phyloP scores from a whole-genome alignment of 64 coral and sea anemone genomes.

The Stylophora pistillata region DNA sequence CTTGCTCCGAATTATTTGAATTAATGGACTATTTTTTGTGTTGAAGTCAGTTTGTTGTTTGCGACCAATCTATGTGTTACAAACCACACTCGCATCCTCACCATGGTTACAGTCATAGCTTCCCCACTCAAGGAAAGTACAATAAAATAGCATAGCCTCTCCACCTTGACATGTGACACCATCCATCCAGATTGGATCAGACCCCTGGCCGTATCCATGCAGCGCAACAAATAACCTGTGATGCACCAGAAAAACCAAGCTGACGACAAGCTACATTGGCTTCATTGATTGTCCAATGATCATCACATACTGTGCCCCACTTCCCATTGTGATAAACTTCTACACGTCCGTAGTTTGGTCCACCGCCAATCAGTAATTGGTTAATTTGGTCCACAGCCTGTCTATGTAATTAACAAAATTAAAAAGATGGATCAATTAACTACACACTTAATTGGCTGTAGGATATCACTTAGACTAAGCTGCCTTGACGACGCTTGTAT shows the following conservation, averaged over 20 bases:
- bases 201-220: constrained; percentile 30
- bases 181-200: constrained; percentile 49
- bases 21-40: too few relatives aligned
- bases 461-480: too few relatives aligned
- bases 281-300: constrained; percentile 41
- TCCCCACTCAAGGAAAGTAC: not conserved
- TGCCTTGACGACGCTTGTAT: too few relatives aligned
- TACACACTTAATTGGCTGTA: too few relatives aligned
- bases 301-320: constrained; percentile 71
- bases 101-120: not conserved
- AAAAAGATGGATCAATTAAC: too few relatives aligned
- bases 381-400: too few relatives aligned
- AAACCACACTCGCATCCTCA: not conserved
- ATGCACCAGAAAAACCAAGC: constrained; percentile 44
- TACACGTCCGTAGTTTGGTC: constrained; percentile 32
- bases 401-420: too few relatives aligned
- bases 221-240: not conserved
- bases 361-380: constrained; percentile 31
- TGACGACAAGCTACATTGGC: constrained; percentile 61
- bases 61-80: not conserved
- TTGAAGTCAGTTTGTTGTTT: too few relatives aligned
- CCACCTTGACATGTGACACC: constrained; percentile 23
- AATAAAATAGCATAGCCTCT: not conserved
- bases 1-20: too few relatives aligned
- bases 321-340: constrained; percentile 29